Evolutionary conservation across 2,797 vertebrate genomes (phyloP).

Genomic region (Lutra lutra): DNA sequence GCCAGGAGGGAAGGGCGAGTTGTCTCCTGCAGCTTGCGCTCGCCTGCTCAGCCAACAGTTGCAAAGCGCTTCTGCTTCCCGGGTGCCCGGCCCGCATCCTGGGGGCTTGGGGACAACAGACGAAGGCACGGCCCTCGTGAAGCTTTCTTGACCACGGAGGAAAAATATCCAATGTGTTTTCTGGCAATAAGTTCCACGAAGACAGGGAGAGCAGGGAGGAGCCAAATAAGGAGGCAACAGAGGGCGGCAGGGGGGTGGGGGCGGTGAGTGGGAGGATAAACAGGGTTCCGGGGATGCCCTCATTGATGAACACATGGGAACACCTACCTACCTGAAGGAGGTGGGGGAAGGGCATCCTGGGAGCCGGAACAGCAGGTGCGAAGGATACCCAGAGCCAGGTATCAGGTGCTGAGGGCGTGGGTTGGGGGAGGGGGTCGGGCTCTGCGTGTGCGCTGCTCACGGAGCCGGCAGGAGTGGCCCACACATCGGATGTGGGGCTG

Average conservation of each 20-base stretch:
- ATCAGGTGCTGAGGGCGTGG: fast-evolving
- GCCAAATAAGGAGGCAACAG: background rate
- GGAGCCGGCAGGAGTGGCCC: fast-evolving
- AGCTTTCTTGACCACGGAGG: background rate
- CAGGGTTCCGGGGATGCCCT: no score
- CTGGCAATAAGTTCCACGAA: fast-evolving
- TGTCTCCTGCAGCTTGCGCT: background rate
- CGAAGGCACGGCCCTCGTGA: fast-evolving
- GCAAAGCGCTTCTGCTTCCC: background rate
- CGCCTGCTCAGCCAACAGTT: fast-evolving
- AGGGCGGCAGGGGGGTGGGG: fast-evolving
- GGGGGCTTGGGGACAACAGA: background rate
- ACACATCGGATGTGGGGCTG: fast-evolving
- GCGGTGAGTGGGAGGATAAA: no score
- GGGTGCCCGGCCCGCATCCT: background rate
- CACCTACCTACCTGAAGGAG: fast-evolving
- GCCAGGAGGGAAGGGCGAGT: background rate
- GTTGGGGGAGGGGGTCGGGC: fast-evolving
- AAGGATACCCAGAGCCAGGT: fast-evolving
- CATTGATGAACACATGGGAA: fast-evolving
- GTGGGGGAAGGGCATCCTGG: fast-evolving
- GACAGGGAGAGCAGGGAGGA: background rate
- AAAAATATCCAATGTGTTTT: fast-evolving
- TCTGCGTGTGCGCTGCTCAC: no score
- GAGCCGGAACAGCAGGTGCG: background rate